Evolutionary conservation across 2,113 vertebrate genomes (phyloP).

Genomic region (Okapia johnstoni): DNA sequence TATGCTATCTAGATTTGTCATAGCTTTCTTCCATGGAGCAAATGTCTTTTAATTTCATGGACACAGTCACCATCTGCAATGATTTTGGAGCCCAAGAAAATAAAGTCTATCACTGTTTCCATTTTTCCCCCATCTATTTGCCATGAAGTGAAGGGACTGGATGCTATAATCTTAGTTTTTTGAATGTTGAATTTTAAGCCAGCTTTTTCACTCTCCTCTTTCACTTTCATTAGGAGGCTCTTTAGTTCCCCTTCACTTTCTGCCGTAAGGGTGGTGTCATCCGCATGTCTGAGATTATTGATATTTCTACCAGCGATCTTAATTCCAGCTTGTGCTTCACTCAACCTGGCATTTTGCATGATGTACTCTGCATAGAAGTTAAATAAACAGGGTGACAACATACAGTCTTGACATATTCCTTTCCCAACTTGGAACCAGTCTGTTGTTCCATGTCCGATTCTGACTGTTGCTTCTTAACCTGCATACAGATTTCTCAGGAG

Average conservation of each 20-base stretch:
- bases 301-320: background rate
- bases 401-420: background rate
- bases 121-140: background rate
- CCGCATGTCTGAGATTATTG: background rate
- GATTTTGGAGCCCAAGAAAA: background rate
- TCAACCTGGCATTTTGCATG: background rate
- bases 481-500: background rate
- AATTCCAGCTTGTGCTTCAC: background rate
- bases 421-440: background rate
- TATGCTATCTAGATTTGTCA: background rate
- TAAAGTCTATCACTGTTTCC: background rate
- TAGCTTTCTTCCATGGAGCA: background rate
- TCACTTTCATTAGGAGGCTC: background rate
- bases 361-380: background rate
- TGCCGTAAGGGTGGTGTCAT: background rate
- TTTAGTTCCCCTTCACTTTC: background rate
- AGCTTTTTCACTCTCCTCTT: background rate
- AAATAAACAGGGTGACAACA: background rate
- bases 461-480: background rate
- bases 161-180: background rate
- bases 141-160: background rate
- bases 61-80: background rate
- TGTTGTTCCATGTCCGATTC: background rate
- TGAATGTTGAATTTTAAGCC: background rate
- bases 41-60: background rate